Conservation (phyloP, 2,113 vertebrate species). For the Poecilia latipinna region DNA sequence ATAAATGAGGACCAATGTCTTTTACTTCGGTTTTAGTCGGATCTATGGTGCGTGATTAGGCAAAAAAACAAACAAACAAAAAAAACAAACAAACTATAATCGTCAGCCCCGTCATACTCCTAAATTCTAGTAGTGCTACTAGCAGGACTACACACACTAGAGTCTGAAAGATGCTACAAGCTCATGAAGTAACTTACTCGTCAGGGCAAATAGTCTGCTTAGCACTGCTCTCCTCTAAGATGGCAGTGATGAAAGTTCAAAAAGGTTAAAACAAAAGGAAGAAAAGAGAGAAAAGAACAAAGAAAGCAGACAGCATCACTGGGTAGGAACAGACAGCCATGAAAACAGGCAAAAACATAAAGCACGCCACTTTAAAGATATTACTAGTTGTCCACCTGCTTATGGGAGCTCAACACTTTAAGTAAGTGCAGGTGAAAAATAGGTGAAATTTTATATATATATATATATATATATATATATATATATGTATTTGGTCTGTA, state of each 20-base stretch:
- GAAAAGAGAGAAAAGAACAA: constrained; percentile 40
- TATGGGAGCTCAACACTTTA: too few relatives aligned
- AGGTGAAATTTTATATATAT: too few relatives aligned
- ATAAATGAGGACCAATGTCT: background rate
- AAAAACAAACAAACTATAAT: background rate
- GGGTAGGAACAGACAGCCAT: constrained; percentile 32
- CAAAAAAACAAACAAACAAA: background rate
- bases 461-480: too few relatives aligned
- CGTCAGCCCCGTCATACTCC: constrained; percentile 7
- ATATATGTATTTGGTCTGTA: too few relatives aligned
- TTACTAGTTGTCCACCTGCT: too few relatives aligned
- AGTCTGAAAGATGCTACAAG: constrained; percentile 22
- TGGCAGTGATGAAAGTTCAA: constrained; percentile 77
- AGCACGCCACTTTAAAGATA: too few relatives aligned
- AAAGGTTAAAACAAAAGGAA: constrained; percentile 42
- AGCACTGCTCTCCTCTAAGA: constrained; percentile 87
- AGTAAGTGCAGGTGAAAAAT: too few relatives aligned
- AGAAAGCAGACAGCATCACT: constrained; percentile 45
- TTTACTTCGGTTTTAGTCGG: background rate
- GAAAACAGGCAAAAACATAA: constrained; percentile 5
- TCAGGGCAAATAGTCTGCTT: constrained; percentile 82
- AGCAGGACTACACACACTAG: constrained; percentile 36
- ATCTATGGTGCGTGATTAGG: background rate
- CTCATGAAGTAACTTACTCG: constrained; percentile 87
- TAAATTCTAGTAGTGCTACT: constrained; percentile 21